A percentile compares a stretch with the other conserved stretches of the same genome.
These are phyloP conservation scores for Gymnoscelis rufifasciata DNA, from an alignment of 2,888 invertebrate genomes.

Conservation along the genomic window DNA sequence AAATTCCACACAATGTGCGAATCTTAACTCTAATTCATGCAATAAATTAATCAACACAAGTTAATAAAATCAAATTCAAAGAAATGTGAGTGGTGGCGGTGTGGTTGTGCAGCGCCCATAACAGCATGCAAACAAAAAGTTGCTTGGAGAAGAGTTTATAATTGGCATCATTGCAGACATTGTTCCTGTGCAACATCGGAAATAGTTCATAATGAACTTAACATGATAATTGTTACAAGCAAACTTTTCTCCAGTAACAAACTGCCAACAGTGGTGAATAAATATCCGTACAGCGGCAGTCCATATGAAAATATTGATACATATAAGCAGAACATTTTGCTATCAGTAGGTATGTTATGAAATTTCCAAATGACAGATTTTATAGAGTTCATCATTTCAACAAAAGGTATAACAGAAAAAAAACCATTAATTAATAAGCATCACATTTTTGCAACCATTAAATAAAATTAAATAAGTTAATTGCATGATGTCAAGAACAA, in stretches of 20 bases:
- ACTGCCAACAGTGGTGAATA: not conserved
- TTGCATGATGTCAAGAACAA: too few species aligned
- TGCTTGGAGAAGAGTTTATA: slow-evolving; percentile 11
- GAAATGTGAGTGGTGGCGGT: slow-evolving; percentile 16
- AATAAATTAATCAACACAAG: slow-evolving; percentile 63
- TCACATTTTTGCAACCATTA: not conserved
- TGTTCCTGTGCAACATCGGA: not conserved
- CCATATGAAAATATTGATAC: slow-evolving; percentile 9
- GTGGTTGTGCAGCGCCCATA: slow-evolving; percentile 27
- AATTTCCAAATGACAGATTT: not conserved
- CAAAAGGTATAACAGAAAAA: too few species aligned
- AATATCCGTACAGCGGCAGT: not conserved
- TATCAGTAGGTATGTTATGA: not conserved
- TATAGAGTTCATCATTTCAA: too few species aligned
- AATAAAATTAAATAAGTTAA: too few species aligned
- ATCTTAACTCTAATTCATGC: slow-evolving; percentile 50
- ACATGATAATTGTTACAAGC: not conserved
- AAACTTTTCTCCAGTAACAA: slow-evolving; percentile 11
- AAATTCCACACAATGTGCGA: slow-evolving; percentile 21
- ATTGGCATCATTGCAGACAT: slow-evolving; percentile 2
- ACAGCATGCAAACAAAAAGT: slow-evolving; percentile 1
- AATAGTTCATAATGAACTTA: not conserved
- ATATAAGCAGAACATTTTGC: not conserved
- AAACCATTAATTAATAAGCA: not conserved
- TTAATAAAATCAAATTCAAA: slow-evolving; percentile 45